Evolutionary conservation across 2,113 vertebrate species (phyloP).

Genomic region (Entelurus aequoreus): DNA sequence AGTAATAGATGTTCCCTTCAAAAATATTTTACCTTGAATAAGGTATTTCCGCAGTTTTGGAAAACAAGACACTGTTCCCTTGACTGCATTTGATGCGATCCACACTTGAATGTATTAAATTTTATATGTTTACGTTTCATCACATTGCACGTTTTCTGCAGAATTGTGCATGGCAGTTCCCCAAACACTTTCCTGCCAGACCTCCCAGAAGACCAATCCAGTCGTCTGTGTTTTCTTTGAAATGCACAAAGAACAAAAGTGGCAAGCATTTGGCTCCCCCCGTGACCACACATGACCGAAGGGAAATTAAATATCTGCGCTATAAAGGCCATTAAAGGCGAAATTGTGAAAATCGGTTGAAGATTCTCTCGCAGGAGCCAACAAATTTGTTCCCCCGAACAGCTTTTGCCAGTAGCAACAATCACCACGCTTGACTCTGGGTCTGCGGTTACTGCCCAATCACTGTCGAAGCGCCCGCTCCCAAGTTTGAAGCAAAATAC

Average conservation of each 20-base stretch:
- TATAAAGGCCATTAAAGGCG: conserved; percentile 18
- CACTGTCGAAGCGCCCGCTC: conserved; percentile 47
- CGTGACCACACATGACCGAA: conserved; percentile 29
- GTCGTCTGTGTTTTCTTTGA: conserved; percentile 51
- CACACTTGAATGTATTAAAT: not conserved
- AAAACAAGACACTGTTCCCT: not conserved
- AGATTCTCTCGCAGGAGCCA: conserved; percentile 37
- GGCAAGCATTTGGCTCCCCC: conserved; percentile 26
- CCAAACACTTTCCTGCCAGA: conserved; percentile 43
- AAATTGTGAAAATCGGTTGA: conserved; percentile 28
- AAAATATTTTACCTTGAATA: conserved; percentile 12
- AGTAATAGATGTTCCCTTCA: not conserved
- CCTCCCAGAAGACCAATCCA: conserved; percentile 57
- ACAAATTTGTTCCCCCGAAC: conserved; percentile 43
- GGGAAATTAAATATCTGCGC: conserved; percentile 26
- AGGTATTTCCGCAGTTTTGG: conserved; percentile 10
- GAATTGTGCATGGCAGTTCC: conserved; percentile 19
- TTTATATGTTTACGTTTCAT: conserved; percentile 13
- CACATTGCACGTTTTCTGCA: conserved; percentile 6
- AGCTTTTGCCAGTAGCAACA: conserved; percentile 41
- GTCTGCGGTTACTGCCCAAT: conserved; percentile 43
- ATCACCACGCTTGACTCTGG: conserved; percentile 26
- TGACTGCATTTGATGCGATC: not conserved
- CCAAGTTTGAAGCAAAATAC: conserved; percentile 54
- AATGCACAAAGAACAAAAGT: conserved; percentile 46